Evolutionary conservation across 2,797 vertebrate genomes (phyloP).

Genomic region (Micromesistius poutassou): DNA sequence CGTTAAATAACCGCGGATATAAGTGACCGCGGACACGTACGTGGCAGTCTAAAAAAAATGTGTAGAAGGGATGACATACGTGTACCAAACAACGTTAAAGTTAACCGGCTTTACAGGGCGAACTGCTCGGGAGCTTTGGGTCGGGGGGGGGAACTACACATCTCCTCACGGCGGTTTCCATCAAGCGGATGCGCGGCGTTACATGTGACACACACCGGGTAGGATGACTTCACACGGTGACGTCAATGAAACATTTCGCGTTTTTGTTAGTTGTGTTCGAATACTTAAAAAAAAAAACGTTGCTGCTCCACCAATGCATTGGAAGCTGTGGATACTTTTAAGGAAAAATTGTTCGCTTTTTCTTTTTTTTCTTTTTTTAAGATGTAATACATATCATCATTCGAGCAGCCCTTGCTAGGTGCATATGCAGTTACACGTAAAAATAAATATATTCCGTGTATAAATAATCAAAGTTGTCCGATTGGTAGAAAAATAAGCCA

Average conservation of each 20-base stretch:
- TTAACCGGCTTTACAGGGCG: not conserved
- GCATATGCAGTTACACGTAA: not conserved
- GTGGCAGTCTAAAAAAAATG: not conserved
- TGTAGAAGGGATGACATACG: not conserved
- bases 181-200: not conserved
- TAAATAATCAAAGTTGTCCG: not conserved
- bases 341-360: not conserved
- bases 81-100: not conserved
- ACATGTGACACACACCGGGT: not conserved
- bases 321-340: not conserved
- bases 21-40: not conserved
- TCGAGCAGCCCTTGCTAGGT: not conserved
- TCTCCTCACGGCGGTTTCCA: not conserved
- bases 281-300: too few relatives aligned
- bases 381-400: not conserved
- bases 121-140: not conserved
- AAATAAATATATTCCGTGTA: too few relatives aligned
- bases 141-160: not conserved
- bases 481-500: not conserved
- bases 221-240: not conserved
- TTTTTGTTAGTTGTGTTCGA: too few relatives aligned
- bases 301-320: too few relatives aligned
- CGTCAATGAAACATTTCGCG: not conserved
- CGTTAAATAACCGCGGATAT: not conserved
- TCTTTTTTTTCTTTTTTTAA: not conserved